phyloP scores from a whole-genome alignment of 2,888 invertebrate genomes.

The Cataglyphis rosenhaueri region DNA sequence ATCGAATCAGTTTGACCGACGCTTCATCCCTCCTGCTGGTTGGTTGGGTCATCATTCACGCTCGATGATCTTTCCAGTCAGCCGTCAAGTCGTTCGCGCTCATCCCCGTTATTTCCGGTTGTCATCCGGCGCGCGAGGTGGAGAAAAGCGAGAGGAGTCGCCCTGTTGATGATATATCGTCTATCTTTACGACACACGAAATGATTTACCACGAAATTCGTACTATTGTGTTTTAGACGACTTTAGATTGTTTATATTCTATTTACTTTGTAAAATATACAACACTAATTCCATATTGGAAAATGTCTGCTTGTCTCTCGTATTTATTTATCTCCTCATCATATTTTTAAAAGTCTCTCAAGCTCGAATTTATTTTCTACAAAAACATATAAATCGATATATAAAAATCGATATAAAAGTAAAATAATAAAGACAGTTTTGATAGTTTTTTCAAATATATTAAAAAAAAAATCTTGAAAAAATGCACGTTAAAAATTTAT shows the following conservation, averaged over 20 bases:
- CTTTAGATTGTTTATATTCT: slow-evolving; percentile 85
- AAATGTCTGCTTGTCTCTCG: slow-evolving; percentile 20
- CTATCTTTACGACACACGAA: slow-evolving; percentile 80
- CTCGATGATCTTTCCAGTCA: slow-evolving; percentile 65
- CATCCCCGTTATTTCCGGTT: slow-evolving; percentile 66
- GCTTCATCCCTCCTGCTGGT: slow-evolving; percentile 37
- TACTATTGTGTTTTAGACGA: slow-evolving; percentile 84
- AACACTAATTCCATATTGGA: slow-evolving; percentile 79
- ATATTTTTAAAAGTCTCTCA: background rate
- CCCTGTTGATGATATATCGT: slow-evolving; percentile 83
- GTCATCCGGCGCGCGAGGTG: slow-evolving; percentile 54
- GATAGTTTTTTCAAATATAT: too few species aligned
- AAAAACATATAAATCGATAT: background rate
- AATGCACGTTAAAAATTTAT: background rate
- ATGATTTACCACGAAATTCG: slow-evolving; percentile 81
- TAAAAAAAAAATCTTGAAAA: background rate
- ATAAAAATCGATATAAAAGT: background rate
- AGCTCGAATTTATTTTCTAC: background rate
- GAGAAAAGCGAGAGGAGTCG: slow-evolving; percentile 64
- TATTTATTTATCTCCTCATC: slow-evolving; percentile 16
- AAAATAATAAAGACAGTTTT: too few species aligned
- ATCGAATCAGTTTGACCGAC: slow-evolving; percentile 69
- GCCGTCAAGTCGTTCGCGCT: background rate
- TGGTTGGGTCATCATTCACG: slow-evolving; percentile 54
- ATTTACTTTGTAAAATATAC: slow-evolving; percentile 85